Evolutionary conservation across 1,140 invertebrate genomes (phyloP).

Genomic region (Drosophila kohkoa): DNA sequence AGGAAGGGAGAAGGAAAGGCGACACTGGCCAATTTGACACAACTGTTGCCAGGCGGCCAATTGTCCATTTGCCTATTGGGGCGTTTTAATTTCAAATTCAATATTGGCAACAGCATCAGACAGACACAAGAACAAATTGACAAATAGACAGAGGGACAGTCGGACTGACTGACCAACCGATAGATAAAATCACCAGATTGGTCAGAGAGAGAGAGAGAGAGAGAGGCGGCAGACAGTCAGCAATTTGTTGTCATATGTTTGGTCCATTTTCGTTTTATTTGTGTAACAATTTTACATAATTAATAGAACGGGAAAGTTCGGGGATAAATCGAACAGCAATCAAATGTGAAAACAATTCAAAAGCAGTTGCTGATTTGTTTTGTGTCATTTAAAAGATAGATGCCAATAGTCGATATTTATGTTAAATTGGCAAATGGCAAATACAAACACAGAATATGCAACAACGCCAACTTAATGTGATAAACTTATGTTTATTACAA

Average conservation of each 20-base stretch:
- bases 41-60: conserved; percentile 71
- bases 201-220: background rate
- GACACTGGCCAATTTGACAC: conserved; percentile 66
- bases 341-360: conserved; percentile 30
- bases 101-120: conserved; percentile 65
- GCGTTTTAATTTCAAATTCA: conserved; percentile 82
- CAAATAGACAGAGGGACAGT: background rate
- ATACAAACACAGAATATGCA: background rate
- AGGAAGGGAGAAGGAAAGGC: background rate
- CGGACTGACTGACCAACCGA: conserved; percentile 26
- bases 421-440: background rate
- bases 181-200: background rate
- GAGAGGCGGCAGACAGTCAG: conserved; percentile 11
- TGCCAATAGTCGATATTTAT: conserved; percentile 14
- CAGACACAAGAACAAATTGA: conserved; percentile 5
- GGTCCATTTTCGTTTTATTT: conserved; percentile 70
- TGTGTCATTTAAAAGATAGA: background rate
- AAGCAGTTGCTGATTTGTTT: conserved; percentile 38
- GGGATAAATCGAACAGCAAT: background rate
- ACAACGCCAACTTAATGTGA: background rate
- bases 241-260: conserved; percentile 73
- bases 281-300: conserved; percentile 67
- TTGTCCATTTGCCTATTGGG: conserved; percentile 61
- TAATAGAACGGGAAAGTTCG: conserved; percentile 41
- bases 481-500: no score